Evolutionary conservation across 1,140 invertebrate species (phyloP), one percentile per base, ranked within the genome.

Genomic region (Sycophila sp.): DNA sequence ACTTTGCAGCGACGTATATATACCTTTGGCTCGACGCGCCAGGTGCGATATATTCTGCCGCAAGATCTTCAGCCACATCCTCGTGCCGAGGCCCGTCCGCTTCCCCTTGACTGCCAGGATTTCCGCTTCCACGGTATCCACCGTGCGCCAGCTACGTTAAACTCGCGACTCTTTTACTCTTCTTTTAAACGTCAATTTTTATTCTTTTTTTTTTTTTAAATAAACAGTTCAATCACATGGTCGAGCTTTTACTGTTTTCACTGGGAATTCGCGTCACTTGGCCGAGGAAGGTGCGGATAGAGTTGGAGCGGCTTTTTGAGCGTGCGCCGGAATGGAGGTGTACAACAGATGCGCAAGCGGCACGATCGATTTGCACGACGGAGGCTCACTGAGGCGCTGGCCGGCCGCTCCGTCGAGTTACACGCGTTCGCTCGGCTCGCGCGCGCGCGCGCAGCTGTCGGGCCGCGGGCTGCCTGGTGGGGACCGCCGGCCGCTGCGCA

Each of bases 61-160:
- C 2, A 85, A 62, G 36, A 85, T 77, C 70, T 84, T 85, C 7
- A 85, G 75, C 84, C 84, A 85, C 84, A 85, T 85, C 47, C 73
- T 80, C n/a, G 75, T 72, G 11, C 73, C 69, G n/a, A 60, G 38
- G 26, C 47, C 59, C 22, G 36, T 13, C 22, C 59, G 40, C 28
- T 62, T 71, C 36, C 56, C 49, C 38, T 69, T 69, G 60, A 69
- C 53, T 5, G 67, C 66, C 65, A 73, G 66, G 66, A 59, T 65
- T 30, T 47, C 60, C 17, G 56, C 28, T 53, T 53, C 22, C 34
- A 32, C 56, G 65, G 30, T 40, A 22, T 47, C 32, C 38, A 58
- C 58, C 49, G 70, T 42, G 42, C 34, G 22, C 51, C n/a, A n/a
- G n/a, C n/a, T n/a, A n/a, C n/a, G n/a, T n/a, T n/a, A n/a, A n/a